These are phyloP conservation scores for Vanessa atalanta DNA, from an alignment of 1,140 invertebrate genomes.

Conservation along the genomic window DNA sequence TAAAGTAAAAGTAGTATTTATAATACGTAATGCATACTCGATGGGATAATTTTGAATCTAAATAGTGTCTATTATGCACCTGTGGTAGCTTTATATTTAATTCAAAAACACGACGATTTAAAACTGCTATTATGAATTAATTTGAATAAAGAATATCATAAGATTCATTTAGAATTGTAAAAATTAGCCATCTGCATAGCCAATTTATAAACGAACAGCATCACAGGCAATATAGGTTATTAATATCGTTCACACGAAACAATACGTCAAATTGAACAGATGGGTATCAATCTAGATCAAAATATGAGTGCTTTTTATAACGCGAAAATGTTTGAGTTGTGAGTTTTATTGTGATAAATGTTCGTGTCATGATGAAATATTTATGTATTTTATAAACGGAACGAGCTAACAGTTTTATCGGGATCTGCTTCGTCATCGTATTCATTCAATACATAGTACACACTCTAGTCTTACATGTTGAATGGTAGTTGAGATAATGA, in stretches of 20 bases:
- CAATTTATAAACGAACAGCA: background rate
- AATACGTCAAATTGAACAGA: slow-evolving; percentile 44
- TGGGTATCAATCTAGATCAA: slow-evolving; percentile 46
- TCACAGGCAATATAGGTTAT: slow-evolving; percentile 7
- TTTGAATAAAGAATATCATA: too few relatives aligned
- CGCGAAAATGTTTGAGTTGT: slow-evolving; percentile 42
- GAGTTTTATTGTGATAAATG: slow-evolving; percentile 45
- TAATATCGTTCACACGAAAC: slow-evolving; percentile 31
- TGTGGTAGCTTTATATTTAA: too few relatives aligned
- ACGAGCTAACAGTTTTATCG: slow-evolving; percentile 38
- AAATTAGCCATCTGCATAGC: background rate
- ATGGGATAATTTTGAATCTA: too few relatives aligned
- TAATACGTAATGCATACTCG: too few relatives aligned
- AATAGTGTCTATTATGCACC: too few relatives aligned
- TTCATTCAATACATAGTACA: background rate
- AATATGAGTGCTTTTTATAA: slow-evolving; percentile 47
- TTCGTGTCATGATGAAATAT: slow-evolving; percentile 38
- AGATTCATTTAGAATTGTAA: background rate
- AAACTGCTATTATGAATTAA: too few relatives aligned
- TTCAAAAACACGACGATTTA: too few relatives aligned
- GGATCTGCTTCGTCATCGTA: slow-evolving; percentile 31
- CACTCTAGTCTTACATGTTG: too few relatives aligned
- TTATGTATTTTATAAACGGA: slow-evolving; percentile 42
- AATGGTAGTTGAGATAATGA: too few relatives aligned
- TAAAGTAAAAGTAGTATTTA: too few relatives aligned